These are phyloP conservation scores for Theonella swinhoei DNA, from an alignment of 37 sponge, comb jelly and placozoan species.

Conservation along the genomic window DNA sequence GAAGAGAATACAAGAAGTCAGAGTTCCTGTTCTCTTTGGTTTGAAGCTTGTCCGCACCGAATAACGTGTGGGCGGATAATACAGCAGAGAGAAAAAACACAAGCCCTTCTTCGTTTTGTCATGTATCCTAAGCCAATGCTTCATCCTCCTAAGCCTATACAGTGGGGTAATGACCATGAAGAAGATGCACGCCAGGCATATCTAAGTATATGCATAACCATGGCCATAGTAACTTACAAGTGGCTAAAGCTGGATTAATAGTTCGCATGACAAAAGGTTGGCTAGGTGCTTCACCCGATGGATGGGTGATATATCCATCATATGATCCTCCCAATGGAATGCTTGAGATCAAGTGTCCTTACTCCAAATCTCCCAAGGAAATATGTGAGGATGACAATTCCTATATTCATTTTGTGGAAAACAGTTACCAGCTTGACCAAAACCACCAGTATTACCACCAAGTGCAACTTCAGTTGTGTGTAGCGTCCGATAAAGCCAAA, in stretches of 20 bases:
- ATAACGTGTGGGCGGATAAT: constrained; percentile 34
- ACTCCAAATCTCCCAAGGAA: too few relatives aligned
- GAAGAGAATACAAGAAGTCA: constrained; percentile 6
- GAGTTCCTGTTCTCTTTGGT: background rate
- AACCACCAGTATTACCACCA: constrained; percentile 59
- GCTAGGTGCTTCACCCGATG: constrained; percentile 43
- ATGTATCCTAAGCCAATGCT: constrained; percentile 2
- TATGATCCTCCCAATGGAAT: background rate
- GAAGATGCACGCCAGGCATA: background rate
- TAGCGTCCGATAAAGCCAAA: constrained; percentile 1
- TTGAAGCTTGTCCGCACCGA: background rate
- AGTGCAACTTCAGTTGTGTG: constrained; percentile 54
- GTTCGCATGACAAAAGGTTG: constrained; percentile 2
- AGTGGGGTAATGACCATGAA: constrained; percentile 14
- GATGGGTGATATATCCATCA: constrained; percentile 4
- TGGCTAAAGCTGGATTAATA: constrained; percentile 4
- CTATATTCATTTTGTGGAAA: too few relatives aligned
- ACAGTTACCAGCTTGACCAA: too few relatives aligned
- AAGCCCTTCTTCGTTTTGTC: background rate
- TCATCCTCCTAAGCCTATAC: background rate
- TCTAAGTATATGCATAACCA: background rate
- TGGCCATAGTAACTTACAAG: background rate
- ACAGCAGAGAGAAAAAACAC: background rate
- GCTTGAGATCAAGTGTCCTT: constrained; percentile 7
- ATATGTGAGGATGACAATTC: too few relatives aligned